These are phyloP conservation scores for Drosophila lini DNA, from an alignment of 1,140 invertebrate genomes.

Conservation along the genomic window DNA sequence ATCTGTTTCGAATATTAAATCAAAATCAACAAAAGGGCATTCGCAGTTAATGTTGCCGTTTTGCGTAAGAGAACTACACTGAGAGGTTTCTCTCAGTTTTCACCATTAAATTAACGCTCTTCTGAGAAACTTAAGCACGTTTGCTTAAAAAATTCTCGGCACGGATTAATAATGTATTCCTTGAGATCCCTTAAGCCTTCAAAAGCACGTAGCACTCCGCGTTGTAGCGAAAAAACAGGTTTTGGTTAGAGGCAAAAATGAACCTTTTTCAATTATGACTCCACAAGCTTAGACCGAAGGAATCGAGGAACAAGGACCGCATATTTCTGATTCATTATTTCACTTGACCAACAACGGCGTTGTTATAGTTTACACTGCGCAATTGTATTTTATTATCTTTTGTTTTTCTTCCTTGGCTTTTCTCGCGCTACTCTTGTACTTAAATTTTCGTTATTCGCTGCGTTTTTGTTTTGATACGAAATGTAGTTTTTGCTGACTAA, in stretches of 20 bases:
- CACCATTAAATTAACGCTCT: not conserved
- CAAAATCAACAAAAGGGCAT: not conserved
- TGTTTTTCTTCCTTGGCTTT: slow-evolving; percentile 11
- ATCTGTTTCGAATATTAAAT: too few relatives aligned
- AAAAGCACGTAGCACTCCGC: not conserved
- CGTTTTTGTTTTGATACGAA: slow-evolving; percentile 50
- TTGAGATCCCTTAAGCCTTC: not conserved
- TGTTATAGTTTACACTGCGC: slow-evolving; percentile 10
- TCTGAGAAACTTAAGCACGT: not conserved
- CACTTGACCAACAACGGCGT: not conserved
- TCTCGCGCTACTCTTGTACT: slow-evolving; percentile 4
- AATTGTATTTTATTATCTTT: slow-evolving; percentile 21
- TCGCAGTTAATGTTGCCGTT: not conserved
- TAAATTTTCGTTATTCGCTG: slow-evolving; percentile 8
- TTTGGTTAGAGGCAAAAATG: not conserved
- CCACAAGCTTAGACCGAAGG: not conserved
- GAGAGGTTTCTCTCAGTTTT: not conserved
- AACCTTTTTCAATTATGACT: not conserved
- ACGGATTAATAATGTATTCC: not conserved
- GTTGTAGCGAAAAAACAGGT: slow-evolving; percentile 5
- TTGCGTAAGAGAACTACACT: not conserved
- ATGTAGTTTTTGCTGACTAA: slow-evolving; percentile 34
- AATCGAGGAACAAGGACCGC: not conserved
- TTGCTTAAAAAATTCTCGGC: not conserved
- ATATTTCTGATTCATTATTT: not conserved